A percentile compares a stretch with the other conserved stretches of the same genome.
Conservation (phyloP, 1,140 invertebrate species). For the Capitella teleta region DNA sequence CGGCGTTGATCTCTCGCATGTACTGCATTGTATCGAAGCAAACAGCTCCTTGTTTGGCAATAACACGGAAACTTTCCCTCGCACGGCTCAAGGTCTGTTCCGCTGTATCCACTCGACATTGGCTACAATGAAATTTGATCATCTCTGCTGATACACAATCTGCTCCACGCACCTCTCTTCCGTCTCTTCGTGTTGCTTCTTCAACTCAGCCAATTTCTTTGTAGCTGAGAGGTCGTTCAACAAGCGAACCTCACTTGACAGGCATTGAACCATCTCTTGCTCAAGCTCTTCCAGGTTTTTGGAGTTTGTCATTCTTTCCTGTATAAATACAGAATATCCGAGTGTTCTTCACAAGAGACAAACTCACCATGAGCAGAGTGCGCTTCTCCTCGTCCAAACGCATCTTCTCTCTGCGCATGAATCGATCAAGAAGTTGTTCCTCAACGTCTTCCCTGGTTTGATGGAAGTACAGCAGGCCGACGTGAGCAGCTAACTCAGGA, state of each 20-base stretch:
- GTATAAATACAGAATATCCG: neutral
- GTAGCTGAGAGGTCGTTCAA: slow-evolving; percentile 36
- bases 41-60: slow-evolving; percentile 34
- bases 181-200: slow-evolving; percentile 40
- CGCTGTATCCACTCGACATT: slow-evolving; percentile 1
- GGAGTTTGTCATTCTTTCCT: slow-evolving; percentile 38
- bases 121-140: neutral
- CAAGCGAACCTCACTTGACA: slow-evolving; percentile 32
- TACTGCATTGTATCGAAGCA: slow-evolving; percentile 38
- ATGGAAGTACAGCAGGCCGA: slow-evolving; percentile 35
- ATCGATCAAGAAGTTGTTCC: slow-evolving; percentile 35
- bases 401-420: slow-evolving; percentile 36
- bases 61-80: slow-evolving; percentile 27
- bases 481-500: slow-evolving; percentile 29
- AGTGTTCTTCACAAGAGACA: neutral
- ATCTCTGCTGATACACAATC: neutral
- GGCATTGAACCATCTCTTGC: slow-evolving; percentile 28
- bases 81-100: slow-evolving; percentile 28
- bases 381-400: slow-evolving; percentile 34
- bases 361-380: slow-evolving; percentile 26
- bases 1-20: slow-evolving; percentile 32
- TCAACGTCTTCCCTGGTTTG: slow-evolving; percentile 25
- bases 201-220: slow-evolving; percentile 35
- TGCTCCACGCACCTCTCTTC: slow-evolving; percentile 28
- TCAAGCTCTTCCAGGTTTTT: slow-evolving; percentile 27